Evolutionary conservation across 2,113 vertebrate species (phyloP).

Genomic region (Microcebus jonahi): DNA sequence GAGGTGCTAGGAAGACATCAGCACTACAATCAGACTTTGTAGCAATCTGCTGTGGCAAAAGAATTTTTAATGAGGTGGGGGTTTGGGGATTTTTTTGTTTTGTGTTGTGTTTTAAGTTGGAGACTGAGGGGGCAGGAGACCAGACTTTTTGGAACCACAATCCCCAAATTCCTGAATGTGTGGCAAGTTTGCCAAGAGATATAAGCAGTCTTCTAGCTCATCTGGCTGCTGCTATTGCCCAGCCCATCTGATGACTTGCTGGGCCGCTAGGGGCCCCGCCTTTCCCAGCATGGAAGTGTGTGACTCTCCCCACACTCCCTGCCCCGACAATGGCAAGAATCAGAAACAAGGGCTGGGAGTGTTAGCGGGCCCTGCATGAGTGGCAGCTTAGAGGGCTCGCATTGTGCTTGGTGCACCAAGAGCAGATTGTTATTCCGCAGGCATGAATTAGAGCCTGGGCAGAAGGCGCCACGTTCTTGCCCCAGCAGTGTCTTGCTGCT

Average conservation of each 20-base stretch:
- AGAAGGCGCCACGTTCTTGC: not conserved
- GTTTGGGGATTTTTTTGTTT: not conserved
- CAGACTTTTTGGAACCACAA: not conserved
- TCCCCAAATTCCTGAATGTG: not conserved
- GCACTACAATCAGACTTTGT: not conserved
- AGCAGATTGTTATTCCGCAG: conserved; percentile 58
- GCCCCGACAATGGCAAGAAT: conserved; percentile 35
- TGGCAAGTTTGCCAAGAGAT: not conserved
- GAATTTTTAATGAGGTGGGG: not conserved
- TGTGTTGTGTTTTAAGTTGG: not conserved
- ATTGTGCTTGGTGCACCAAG: not conserved
- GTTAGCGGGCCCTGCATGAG: conserved; percentile 15
- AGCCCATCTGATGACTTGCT: not conserved
- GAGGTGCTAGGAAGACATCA: not conserved
- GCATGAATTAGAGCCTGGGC: conserved; percentile 33
- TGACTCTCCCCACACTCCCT: not conserved
- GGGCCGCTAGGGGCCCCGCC: not conserved
- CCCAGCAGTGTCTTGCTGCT: not conserved
- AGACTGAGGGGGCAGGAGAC: not conserved
- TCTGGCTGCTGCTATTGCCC: not conserved
- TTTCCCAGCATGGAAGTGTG: conserved; percentile 21
- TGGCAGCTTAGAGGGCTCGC: conserved; percentile 50
- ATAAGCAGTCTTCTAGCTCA: not conserved
- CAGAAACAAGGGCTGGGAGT: conserved; percentile 52
- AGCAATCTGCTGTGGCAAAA: not conserved